These are phyloP conservation scores for Drosophila stalkeri DNA, from an alignment of 2,888 invertebrate genomes.

Conservation along the genomic window DNA sequence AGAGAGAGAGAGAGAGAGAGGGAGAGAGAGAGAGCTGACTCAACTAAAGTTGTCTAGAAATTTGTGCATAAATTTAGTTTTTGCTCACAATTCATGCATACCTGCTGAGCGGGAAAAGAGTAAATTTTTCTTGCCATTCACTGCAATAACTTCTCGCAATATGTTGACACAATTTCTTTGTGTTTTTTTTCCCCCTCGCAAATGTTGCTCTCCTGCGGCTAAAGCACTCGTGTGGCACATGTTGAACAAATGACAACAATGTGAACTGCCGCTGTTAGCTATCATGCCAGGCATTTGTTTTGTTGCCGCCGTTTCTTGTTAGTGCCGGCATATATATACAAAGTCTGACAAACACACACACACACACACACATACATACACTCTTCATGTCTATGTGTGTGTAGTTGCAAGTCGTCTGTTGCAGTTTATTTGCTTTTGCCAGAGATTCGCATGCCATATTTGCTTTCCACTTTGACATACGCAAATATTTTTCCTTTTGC, in stretches of 20 bases:
- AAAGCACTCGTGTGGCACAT: constrained; percentile 6
- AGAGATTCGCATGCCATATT: constrained; percentile 49
- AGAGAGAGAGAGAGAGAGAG: background rate
- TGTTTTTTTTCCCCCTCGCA: constrained; percentile 13
- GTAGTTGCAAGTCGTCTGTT: constrained; percentile 6
- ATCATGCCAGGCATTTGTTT: constrained; percentile 14
- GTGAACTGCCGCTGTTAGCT: constrained; percentile 18
- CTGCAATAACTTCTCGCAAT: constrained; percentile 33
- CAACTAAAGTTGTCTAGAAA: background rate
- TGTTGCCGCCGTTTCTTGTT: constrained; percentile 8
- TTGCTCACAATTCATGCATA: background rate
- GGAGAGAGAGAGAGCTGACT: background rate
- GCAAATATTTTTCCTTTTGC: constrained; percentile 52
- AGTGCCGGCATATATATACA: constrained; percentile 1
- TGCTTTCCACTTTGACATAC: constrained; percentile 53
- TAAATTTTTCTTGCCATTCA: background rate
- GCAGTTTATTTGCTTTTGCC: constrained; percentile 48
- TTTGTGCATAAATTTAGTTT: background rate
- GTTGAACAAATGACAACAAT: constrained; percentile 47
- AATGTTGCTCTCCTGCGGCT: constrained; percentile 12
- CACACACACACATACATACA: background rate
- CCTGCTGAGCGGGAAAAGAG: constrained; percentile 6
- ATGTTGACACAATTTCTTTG: constrained; percentile 44
- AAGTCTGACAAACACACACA: background rate
- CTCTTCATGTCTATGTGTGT: background rate